Evolutionary conservation across 2,888 invertebrate genomes (phyloP).

Genomic region (Leucophora obtusa): DNA sequence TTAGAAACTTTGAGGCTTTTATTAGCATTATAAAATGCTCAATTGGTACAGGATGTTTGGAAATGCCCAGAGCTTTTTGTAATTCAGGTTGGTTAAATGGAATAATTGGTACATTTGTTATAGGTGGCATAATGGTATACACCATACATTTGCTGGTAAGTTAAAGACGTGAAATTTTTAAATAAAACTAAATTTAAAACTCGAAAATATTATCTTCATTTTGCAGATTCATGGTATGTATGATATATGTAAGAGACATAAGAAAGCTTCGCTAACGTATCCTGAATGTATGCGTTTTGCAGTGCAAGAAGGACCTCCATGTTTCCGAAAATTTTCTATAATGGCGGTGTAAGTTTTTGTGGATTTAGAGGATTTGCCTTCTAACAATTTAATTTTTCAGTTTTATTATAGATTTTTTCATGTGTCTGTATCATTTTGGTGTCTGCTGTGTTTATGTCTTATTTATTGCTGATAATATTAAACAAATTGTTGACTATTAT

Average conservation of each 20-base stretch:
- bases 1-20: conserved; percentile 82
- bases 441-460: conserved; percentile 98
- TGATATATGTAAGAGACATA: conserved; percentile 80
- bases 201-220: not conserved
- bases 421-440: conserved; percentile 93
- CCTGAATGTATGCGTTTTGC: conserved; percentile 89
- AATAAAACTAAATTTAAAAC: not conserved
- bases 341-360: conserved; percentile 75
- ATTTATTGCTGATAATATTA: conserved; percentile 91
- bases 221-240: conserved; percentile 67
- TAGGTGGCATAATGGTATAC: conserved; percentile 90
- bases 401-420: conserved; percentile 85
- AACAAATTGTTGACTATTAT: conserved; percentile 84
- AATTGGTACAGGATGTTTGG: conserved; percentile 94
- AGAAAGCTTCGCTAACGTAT: conserved; percentile 87
- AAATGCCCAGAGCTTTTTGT: conserved; percentile 95
- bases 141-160: conserved; percentile 88
- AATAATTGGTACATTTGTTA: conserved; percentile 85
- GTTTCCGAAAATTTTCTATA: conserved; percentile 81
- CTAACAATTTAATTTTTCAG: conserved; percentile 79
- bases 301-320: conserved; percentile 85
- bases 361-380: not conserved
- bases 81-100: conserved; percentile 91
- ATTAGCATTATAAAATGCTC: conserved; percentile 94
- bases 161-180: not conserved